Evolutionary conservation across 92 coral and sea anemone species (phyloP).

Genomic region (Siderastrea siderea): DNA sequence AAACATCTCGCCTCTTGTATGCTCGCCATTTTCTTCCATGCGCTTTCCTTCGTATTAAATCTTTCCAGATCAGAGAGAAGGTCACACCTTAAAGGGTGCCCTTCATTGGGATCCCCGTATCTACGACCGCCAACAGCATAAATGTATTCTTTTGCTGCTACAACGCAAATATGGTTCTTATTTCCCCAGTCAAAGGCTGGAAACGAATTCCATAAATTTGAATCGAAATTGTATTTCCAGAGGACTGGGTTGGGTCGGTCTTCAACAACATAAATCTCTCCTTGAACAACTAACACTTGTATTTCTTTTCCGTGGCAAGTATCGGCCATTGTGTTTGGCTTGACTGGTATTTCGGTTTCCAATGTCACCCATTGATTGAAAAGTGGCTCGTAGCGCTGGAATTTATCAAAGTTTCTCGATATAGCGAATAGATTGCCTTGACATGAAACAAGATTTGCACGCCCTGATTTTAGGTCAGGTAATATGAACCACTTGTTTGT

Average conservation of each 20-base stretch:
- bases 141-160: not conserved
- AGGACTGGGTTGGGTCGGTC: too few relatives aligned
- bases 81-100: not conserved
- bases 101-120: not conserved
- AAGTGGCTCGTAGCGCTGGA: not conserved
- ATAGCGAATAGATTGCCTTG: not conserved
- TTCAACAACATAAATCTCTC: not conserved
- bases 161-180: conserved; percentile 5
- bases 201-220: not conserved
- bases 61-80: not conserved
- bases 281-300: not conserved
- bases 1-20: not conserved
- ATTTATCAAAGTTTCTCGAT: not conserved
- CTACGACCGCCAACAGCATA: conserved; percentile 4
- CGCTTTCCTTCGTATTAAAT: not conserved
- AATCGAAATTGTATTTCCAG: not conserved
- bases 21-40: not conserved
- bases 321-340: not conserved
- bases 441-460: not conserved
- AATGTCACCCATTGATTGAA: not conserved
- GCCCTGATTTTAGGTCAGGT: not conserved
- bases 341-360: not conserved
- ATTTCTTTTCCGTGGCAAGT: not conserved
- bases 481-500: not conserved
- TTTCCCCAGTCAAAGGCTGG: not conserved